Evolutionary conservation across 2,113 vertebrate genomes (phyloP).

Genomic region (Anguilla japonica): DNA sequence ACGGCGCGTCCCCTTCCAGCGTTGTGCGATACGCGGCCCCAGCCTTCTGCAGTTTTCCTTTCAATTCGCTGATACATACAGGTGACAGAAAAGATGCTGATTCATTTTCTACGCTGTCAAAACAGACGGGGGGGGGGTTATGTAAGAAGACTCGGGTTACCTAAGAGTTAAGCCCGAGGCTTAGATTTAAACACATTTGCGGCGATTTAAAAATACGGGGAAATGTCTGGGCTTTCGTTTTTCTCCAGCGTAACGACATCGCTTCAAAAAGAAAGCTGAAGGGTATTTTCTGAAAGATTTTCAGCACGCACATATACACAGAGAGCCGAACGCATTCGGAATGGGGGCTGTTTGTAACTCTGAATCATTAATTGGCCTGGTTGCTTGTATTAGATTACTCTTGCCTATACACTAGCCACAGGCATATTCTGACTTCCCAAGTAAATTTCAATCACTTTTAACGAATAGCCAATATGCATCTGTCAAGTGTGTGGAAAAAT

Average conservation of each 20-base stretch:
- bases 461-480: too few species aligned
- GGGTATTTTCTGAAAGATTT: slow-evolving; percentile 21
- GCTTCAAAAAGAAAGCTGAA: slow-evolving; percentile 21
- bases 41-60: neutral
- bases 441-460: too few species aligned
- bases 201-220: neutral
- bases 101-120: neutral
- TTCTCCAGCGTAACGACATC: slow-evolving; percentile 14
- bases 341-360: too few species aligned
- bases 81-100: slow-evolving; percentile 6
- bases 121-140: slow-evolving; percentile 1
- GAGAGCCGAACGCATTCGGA: too few species aligned
- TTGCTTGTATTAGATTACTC: too few species aligned
- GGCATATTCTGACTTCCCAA: too few species aligned
- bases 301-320: too few species aligned
- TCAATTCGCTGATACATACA: slow-evolving; percentile 15
- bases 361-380: too few species aligned
- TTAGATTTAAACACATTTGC: slow-evolving; percentile 6
- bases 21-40: neutral
- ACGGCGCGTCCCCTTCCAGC: neutral
- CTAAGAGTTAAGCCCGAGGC: slow-evolving; percentile 28
- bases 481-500: too few species aligned
- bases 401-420: too few species aligned
- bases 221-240: neutral
- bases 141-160: slow-evolving; percentile 2